A percentile compares a stretch with the other conserved stretches of the same genome.
Evolutionary conservation across 2,797 vertebrate genomes (phyloP).

Genomic region (Megaceryle alcyon): DNA sequence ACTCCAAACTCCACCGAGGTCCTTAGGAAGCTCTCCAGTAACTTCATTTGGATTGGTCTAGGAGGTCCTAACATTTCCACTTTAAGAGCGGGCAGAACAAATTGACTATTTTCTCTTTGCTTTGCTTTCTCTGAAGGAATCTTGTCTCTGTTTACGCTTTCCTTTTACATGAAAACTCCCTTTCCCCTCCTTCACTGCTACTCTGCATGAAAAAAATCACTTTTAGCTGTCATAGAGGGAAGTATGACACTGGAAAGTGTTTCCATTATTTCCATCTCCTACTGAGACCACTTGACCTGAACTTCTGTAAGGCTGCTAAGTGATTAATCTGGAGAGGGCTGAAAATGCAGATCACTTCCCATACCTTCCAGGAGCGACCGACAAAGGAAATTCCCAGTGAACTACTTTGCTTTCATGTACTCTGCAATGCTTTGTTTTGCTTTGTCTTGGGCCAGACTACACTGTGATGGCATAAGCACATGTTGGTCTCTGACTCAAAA

Average conservation of each 20-base stretch:
- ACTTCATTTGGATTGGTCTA: background rate
- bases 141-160: background rate
- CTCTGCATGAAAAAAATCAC: background rate
- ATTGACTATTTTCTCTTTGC: background rate
- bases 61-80: background rate
- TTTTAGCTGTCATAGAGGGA: background rate
- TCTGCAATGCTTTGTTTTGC: background rate
- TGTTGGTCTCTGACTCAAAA: background rate
- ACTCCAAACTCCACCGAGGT: background rate
- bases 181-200: background rate
- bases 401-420: background rate
- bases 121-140: background rate
- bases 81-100: background rate
- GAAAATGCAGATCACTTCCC: background rate
- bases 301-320: background rate
- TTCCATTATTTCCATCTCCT: background rate
- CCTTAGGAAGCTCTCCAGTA: background rate
- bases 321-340: background rate
- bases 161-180: background rate
- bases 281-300: background rate
- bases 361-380: background rate
- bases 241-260: background rate
- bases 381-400: background rate
- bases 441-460: background rate
- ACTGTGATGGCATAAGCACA: conserved; percentile 5